A percentile compares a stretch with the other conserved stretches of the same genome.
These are phyloP conservation scores for Phragmatobia fuliginosa DNA, from an alignment of 2,888 invertebrate genomes.

Conservation along the genomic window DNA sequence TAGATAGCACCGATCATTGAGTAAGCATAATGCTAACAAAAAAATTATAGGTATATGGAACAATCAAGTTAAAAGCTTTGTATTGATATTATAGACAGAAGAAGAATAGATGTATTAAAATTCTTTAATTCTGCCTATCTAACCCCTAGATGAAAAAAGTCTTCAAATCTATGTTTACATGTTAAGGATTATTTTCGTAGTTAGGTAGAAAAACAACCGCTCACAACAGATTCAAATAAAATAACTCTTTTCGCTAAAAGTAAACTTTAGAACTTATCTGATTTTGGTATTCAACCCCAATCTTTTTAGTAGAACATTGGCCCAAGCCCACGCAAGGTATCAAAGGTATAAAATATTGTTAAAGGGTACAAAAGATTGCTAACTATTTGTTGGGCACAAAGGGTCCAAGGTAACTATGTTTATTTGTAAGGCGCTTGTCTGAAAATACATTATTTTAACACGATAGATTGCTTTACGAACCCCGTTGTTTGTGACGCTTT, in stretches of 20 bases:
- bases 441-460: conserved; percentile 18
- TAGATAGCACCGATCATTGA: no score
- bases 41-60: no score
- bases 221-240: neutral
- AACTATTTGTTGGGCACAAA: conserved; percentile 19
- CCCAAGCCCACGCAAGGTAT: neutral
- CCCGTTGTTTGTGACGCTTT: conserved; percentile 11
- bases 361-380: conserved; percentile 14
- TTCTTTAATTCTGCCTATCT: no score
- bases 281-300: neutral
- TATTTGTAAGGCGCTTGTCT: conserved; percentile 12
- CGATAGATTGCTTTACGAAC: conserved; percentile 8
- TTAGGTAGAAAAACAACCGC: no score
- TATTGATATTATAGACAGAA: no score
- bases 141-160: no score
- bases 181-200: no score
- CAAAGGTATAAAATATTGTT: conserved; percentile 11
- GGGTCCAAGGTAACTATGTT: conserved; percentile 10
- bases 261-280: neutral
- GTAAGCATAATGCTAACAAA: no score
- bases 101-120: no score
- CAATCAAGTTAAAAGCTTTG: no score
- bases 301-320: neutral
- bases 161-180: neutral
- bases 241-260: neutral